These are phyloP conservation scores for Drymodes brunneopygia DNA, from an alignment of 2,113 vertebrate species.

Conservation along the genomic window DNA sequence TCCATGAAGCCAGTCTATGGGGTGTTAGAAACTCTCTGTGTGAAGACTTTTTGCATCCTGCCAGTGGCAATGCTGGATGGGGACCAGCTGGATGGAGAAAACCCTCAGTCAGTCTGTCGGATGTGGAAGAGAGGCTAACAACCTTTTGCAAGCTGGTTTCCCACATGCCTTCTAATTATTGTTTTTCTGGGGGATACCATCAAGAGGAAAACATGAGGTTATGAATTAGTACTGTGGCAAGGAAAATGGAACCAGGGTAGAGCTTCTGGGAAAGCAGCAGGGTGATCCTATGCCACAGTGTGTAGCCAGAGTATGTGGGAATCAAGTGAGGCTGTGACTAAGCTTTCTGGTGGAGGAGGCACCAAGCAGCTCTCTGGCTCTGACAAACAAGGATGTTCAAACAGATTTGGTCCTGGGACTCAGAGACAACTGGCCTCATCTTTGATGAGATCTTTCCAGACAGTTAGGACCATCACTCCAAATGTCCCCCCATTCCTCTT, in stretches of 20 bases:
- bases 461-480: not conserved
- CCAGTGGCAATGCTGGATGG: not conserved
- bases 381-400: not conserved
- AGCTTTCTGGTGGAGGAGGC: not conserved
- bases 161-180: not conserved
- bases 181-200: not conserved
- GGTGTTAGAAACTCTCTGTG: not conserved
- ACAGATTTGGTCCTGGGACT: not conserved
- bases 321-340: not conserved
- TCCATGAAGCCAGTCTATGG: not conserved
- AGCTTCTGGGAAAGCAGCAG: not conserved
- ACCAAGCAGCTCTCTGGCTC: not conserved
- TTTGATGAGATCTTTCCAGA: not conserved
- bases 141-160: not conserved
- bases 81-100: not conserved
- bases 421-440: not conserved
- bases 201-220: not conserved
- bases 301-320: not conserved
- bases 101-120: not conserved
- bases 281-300: accelerated
- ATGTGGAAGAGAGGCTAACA: not conserved
- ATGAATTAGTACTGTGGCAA: not conserved
- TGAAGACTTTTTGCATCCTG: not conserved
- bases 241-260: not conserved
- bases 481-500: not conserved